Conservation (phyloP, 2,113 vertebrate species). For the Ophthalmolycus amberensis region DNA sequence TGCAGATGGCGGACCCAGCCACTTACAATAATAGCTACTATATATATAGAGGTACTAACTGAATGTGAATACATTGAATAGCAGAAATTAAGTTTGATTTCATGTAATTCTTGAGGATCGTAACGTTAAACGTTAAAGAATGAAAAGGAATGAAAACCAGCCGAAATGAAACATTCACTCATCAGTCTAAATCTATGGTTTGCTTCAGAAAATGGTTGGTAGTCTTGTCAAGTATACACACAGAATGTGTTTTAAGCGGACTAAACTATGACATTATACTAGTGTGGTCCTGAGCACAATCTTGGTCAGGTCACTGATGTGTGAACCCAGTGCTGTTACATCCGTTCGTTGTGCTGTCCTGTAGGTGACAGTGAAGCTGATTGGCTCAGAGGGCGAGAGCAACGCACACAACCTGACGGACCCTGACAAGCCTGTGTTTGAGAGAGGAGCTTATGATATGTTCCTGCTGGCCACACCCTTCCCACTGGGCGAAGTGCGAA, state of each 20-base stretch:
- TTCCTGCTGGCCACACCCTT: constrained; percentile 84
- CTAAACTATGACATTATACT: neutral
- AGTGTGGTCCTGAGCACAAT: neutral
- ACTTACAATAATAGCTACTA: neutral
- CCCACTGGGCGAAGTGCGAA: constrained; percentile 83
- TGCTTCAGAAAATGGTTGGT: neutral
- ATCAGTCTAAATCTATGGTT: neutral
- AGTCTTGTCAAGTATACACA: neutral
- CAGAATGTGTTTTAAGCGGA: neutral
- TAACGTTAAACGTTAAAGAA: neutral
- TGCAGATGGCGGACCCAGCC: neutral
- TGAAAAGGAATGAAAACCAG: neutral
- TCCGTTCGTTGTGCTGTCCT: neutral
- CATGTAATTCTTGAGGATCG: neutral
- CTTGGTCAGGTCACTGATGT: neutral
- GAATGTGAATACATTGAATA: neutral
- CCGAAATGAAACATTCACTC: neutral
- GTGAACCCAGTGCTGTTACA: neutral
- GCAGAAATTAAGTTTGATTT: neutral
- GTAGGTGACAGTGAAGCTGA: constrained; percentile 85
- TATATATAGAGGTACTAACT: neutral
- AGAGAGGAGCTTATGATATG: constrained; percentile 84
- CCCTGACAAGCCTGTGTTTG: constrained; percentile 83
- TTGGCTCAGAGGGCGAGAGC: constrained; percentile 83
- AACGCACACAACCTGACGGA: constrained; percentile 81